These are phyloP conservation scores for Flabesymbios commensalis DNA, from an alignment of 2,888 invertebrate genomes.

Conservation along the genomic window DNA sequence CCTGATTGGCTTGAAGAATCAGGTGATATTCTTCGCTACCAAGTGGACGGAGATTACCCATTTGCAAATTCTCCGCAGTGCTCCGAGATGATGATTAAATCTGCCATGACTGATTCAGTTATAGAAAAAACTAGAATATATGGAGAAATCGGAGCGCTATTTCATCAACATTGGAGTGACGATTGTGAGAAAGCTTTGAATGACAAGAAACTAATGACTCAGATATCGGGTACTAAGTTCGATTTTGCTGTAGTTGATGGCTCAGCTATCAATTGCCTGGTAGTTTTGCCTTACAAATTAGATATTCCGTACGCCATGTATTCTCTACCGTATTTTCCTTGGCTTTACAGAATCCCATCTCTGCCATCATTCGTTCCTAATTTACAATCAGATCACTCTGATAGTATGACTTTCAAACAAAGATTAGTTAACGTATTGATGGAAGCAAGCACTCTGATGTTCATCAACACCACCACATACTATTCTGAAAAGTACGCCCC, in stretches of 20 bases:
- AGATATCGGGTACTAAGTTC: not conserved
- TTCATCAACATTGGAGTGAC: not conserved
- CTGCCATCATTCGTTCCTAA: constrained; percentile 2
- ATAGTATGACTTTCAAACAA: too few relatives aligned
- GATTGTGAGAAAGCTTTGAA: not conserved
- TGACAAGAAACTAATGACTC: not conserved
- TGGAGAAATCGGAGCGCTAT: not conserved
- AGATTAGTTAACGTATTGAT: too few relatives aligned
- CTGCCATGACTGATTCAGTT: not conserved
- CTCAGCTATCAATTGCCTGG: not conserved
- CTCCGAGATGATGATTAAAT: not conserved
- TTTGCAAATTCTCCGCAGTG: not conserved
- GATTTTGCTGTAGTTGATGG: not conserved
- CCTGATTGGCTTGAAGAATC: not conserved
- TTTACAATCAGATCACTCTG: too few relatives aligned
- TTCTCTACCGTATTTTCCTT: not conserved
- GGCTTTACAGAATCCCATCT: not conserved
- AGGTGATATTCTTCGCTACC: not conserved
- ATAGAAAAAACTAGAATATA: not conserved
- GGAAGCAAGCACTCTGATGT: too few relatives aligned
- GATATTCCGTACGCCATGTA: not conserved
- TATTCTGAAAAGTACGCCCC: too few relatives aligned
- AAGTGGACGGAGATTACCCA: not conserved
- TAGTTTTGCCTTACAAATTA: not conserved
- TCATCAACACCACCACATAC: too few relatives aligned